Base-by-base conservation (phyloP, 2,888 invertebrate species). In the Chrysomela aeneicollis region DNA sequence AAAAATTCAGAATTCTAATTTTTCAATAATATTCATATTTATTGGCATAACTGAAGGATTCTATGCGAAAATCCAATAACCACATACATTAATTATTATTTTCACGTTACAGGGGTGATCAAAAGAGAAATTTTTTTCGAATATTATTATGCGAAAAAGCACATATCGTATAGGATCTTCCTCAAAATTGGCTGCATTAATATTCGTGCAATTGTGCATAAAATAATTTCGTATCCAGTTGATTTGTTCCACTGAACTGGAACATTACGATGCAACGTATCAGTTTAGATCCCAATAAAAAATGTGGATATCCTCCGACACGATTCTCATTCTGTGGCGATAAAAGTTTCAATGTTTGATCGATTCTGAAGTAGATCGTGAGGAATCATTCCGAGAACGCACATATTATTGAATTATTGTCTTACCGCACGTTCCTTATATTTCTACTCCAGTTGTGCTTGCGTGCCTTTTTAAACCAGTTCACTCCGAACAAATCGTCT, bases 401-500 rank as follows among this genome's bases (percentile, higher is more conserved):
- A 57, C 46, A 46, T 18, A 57, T 57, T 57, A 57, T 57, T 57
- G 57, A 57, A 57, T 57, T 42, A 57, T 47, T 17, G 26, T 37
- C 57, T 46, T 19, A n/a, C 26, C 46, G 57, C 57, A 57, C 57
- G 57, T 46, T n/a, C 46, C 37, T 10, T 57, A 46, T n/a, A n/a
- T 46, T 57, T 26, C 22, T 46, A 15, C 57, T 46, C 47, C 57
- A 57, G 46, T 30, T 57, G 26, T 57, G 26, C 46, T 26, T 12
- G 26, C 46, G 26, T 12, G 57, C 46, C 18, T n/a, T 46, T 57
- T 57, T 17, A 26, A 57, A 12, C 18, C 57, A 57, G 57, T 47
- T 1, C 30, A 57, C 46, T 57, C 12, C 18, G 30, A 57, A 57
- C 15, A 46, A 47, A 57, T 57, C 37, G 46, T n/a, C 26, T 10